These are phyloP conservation scores for Anas bahamensis DNA, from an alignment of 2,797 vertebrate species.

Conservation along the genomic window DNA sequence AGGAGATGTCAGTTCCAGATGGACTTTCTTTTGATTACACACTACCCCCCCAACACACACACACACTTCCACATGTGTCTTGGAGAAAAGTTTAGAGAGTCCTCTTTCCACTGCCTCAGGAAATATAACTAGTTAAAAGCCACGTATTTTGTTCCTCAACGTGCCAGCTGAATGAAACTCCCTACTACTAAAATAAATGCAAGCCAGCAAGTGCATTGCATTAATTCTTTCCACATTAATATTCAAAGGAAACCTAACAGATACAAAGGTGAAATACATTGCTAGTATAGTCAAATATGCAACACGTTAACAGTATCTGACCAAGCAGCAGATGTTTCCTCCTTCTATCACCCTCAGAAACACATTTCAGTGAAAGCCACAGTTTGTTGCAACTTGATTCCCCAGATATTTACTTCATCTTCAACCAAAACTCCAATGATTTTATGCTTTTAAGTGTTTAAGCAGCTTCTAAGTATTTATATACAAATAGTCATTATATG, in stretches of 20 bases:
- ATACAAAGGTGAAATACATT: constrained; percentile 4
- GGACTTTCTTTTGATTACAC: background rate
- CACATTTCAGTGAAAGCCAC: background rate
- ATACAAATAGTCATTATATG: background rate
- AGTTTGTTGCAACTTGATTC: constrained; percentile 10
- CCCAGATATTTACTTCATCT: background rate
- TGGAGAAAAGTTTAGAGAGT: background rate
- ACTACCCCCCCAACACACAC: background rate
- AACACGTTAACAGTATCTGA: constrained; percentile 12
- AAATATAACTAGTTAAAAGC: background rate
- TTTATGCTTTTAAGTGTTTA: constrained; percentile 2
- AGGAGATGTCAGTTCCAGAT: background rate
- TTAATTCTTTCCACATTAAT: background rate
- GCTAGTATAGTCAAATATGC: background rate
- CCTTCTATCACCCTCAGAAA: background rate
- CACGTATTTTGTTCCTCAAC: background rate
- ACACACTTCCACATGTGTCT: background rate
- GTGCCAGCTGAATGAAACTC: background rate
- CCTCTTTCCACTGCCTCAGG: background rate
- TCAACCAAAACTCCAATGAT: background rate
- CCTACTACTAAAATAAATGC: background rate
- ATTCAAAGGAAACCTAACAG: background rate
- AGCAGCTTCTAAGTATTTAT: background rate
- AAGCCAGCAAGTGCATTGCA: background rate
- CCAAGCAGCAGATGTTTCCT: constrained; percentile 31